These are phyloP conservation scores for Telmatochromis bifrenatus DNA, from an alignment of 2,113 vertebrate genomes.

Conservation along the genomic window DNA sequence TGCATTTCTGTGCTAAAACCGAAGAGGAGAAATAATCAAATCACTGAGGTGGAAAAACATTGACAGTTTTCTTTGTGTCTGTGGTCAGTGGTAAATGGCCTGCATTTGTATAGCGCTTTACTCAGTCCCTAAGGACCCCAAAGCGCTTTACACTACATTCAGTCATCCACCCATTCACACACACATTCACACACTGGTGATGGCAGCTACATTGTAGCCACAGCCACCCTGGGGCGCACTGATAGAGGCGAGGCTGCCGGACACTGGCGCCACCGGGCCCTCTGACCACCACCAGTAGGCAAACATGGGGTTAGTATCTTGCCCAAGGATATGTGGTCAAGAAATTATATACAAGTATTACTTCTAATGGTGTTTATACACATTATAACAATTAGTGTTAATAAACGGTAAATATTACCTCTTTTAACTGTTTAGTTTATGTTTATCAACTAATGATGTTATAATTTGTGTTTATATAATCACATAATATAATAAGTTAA, in stretches of 20 bases:
- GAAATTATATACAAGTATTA: neutral
- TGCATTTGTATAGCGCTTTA: too few relatives aligned
- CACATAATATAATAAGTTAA: neutral
- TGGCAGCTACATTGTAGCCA: too few relatives aligned
- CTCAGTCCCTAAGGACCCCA: too few relatives aligned
- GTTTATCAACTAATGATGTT: neutral
- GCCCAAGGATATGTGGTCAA: too few relatives aligned
- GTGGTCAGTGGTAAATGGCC: neutral
- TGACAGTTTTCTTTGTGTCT: neutral
- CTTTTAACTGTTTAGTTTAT: neutral
- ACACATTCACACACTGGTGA: too few relatives aligned
- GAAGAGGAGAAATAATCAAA: neutral
- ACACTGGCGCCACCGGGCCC: too few relatives aligned
- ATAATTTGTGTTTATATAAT: neutral
- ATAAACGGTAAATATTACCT: neutral
- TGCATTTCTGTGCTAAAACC: neutral
- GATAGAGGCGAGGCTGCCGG: too few relatives aligned
- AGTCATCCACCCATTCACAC: too few relatives aligned
- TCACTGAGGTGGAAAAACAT: neutral
- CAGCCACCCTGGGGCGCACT: too few relatives aligned
- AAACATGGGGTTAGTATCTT: too few relatives aligned
- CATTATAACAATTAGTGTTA: neutral
- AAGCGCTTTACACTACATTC: too few relatives aligned
- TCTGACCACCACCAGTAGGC: neutral
- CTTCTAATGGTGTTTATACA: neutral